A percentile compares a stretch with the other conserved stretches of the same genome.
phyloP scores from a whole-genome alignment of 2,113 vertebrate species.

The Microcebus tavaratra region DNA sequence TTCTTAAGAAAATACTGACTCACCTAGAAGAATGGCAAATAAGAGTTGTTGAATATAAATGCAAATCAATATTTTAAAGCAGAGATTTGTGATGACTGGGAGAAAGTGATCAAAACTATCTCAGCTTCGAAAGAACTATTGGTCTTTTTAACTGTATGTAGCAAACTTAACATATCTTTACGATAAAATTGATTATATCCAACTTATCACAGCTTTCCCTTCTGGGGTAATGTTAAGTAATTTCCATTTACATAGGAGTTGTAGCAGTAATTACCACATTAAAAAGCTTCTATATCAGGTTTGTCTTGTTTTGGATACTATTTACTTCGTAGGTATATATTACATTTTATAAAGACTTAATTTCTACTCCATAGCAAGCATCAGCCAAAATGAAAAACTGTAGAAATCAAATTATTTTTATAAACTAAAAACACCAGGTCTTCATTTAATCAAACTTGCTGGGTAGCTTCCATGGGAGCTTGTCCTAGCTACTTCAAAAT shows the following conservation, averaged over 20 bases:
- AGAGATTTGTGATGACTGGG: background rate
- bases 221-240: constrained; percentile 33
- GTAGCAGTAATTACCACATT: constrained; percentile 35
- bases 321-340: background rate
- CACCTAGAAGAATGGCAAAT: background rate
- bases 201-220: background rate
- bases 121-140: background rate
- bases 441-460: constrained; percentile 19
- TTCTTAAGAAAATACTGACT: constrained; percentile 32
- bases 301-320: constrained; percentile 43
- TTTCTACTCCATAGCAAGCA: constrained; percentile 7
- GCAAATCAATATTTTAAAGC: background rate
- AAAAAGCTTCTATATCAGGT: background rate
- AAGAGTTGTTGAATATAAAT: background rate
- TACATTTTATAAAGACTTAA: constrained; percentile 49
- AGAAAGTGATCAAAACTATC: background rate
- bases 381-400: background rate
- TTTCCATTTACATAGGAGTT: constrained; percentile 53
- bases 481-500: background rate
- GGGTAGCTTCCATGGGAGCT: background rate
- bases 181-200: background rate
- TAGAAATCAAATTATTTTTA: constrained; percentile 31
- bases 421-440: constrained; percentile 40
- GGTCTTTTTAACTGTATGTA: background rate
- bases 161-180: background rate